Conservation (phyloP, 2,113 vertebrate genomes). For the Chionodraco myersi region DNA sequence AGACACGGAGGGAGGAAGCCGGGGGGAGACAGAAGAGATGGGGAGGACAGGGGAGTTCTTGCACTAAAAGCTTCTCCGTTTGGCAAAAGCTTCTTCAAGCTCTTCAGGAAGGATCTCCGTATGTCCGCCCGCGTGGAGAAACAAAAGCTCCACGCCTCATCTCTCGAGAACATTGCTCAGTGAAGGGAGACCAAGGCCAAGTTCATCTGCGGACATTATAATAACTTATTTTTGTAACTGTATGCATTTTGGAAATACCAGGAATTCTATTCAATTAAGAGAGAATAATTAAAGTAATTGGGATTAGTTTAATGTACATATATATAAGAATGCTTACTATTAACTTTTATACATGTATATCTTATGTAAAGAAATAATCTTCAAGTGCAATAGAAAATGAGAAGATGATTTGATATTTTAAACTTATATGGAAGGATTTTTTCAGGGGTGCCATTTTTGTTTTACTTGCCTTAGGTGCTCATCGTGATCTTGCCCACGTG, state of each 20-base stretch:
- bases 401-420: constrained; percentile 81
- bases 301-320: constrained; percentile 79
- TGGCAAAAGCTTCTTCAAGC: constrained; percentile 59
- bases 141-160: constrained; percentile 60
- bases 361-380: constrained; percentile 88
- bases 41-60: constrained; percentile 73
- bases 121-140: constrained; percentile 62
- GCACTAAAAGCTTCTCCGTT: constrained; percentile 74
- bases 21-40: constrained; percentile 46
- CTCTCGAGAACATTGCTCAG: constrained; percentile 76
- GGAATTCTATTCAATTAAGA: constrained; percentile 70
- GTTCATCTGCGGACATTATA: constrained; percentile 69
- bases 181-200: constrained; percentile 71
- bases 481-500: constrained; percentile 46
- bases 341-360: constrained; percentile 82
- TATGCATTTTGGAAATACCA: constrained; percentile 72
- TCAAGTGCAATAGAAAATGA: constrained; percentile 97
- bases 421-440: constrained; percentile 77
- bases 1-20: constrained; percentile 68
- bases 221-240: constrained; percentile 83
- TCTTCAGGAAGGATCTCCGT: constrained; percentile 63
- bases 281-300: constrained; percentile 74
- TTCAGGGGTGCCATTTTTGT: constrained; percentile 79
- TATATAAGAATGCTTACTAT: constrained; percentile 72
- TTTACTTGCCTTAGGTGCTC: constrained; percentile 69